Evolutionary conservation across 2,113 vertebrate genomes (phyloP).

Genomic region (Alethe castanea): DNA sequence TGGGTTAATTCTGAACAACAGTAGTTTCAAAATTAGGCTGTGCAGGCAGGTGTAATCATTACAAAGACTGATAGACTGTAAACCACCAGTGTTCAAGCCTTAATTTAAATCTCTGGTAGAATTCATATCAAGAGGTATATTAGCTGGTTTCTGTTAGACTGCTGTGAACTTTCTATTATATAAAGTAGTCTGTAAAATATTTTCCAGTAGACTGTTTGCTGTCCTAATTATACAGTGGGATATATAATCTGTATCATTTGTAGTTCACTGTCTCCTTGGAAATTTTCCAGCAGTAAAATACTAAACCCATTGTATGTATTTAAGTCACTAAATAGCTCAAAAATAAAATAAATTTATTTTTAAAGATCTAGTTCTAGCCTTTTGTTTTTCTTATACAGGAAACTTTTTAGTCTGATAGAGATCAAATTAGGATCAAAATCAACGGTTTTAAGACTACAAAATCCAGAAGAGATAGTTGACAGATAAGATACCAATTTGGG

Average conservation of each 20-base stretch:
- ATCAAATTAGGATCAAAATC: not conserved
- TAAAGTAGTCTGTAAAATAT: conserved; percentile 50
- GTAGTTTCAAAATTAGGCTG: not conserved
- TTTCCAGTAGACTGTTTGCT: conserved; percentile 43
- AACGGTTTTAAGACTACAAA: not conserved
- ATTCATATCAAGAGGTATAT: conserved; percentile 37
- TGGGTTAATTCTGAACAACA: conserved; percentile 2
- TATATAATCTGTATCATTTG: conserved; percentile 17
- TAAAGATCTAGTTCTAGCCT: not conserved
- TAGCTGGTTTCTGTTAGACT: conserved; percentile 2
- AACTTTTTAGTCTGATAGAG: not conserved
- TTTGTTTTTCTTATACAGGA: not conserved
- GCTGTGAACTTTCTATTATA: conserved; percentile 52
- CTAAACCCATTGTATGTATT: not conserved
- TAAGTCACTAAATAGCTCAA: conserved; percentile 31
- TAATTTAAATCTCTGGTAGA: conserved; percentile 58
- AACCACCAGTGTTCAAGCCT: not conserved
- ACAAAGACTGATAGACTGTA: conserved; percentile 21
- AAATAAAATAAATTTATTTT: not conserved
- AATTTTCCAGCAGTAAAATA: conserved; percentile 59
- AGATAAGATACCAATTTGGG: not conserved
- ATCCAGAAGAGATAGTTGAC: not conserved
- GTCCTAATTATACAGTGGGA: conserved; percentile 45
- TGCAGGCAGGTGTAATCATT: not conserved
- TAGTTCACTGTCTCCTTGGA: conserved; percentile 9